These are phyloP conservation scores for Sminthopsis crassicaudata DNA, from an alignment of 2,113 vertebrate genomes.

Conservation along the genomic window DNA sequence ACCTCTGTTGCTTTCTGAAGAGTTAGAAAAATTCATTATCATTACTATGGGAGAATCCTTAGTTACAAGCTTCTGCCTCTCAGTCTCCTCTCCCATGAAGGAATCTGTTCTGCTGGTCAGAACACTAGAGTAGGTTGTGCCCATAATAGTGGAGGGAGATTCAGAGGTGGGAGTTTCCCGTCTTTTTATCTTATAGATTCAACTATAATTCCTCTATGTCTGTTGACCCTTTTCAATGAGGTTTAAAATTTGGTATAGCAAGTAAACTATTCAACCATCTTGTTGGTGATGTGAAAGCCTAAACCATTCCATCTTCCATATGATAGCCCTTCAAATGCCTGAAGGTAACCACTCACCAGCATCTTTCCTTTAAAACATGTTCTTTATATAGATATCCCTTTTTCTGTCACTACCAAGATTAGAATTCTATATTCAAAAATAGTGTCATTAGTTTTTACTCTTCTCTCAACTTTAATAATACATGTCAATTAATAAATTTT, in stretches of 20 bases:
- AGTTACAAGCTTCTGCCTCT: no score
- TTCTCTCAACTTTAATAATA: background rate
- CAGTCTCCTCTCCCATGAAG: no score
- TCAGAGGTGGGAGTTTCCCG: background rate
- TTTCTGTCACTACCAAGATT: background rate
- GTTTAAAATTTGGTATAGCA: background rate
- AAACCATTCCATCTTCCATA: background rate
- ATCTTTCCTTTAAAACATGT: background rate
- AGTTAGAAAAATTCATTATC: background rate
- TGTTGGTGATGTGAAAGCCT: background rate
- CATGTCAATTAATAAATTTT: background rate
- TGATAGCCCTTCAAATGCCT: background rate
- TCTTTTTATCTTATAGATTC: background rate
- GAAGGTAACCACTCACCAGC: background rate
- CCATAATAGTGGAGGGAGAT: background rate
- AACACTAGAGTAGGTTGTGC: no score
- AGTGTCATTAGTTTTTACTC: background rate
- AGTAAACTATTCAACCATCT: background rate
- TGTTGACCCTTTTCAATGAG: background rate
- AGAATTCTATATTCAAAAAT: background rate
- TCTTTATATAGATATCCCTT: background rate
- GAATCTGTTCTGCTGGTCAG: no score
- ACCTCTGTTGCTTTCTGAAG: background rate
- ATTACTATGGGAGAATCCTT: no score
- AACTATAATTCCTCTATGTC: background rate